Evolutionary conservation across 2,888 invertebrate genomes (phyloP).

Genomic region (Yponomeuta plumbellus): DNA sequence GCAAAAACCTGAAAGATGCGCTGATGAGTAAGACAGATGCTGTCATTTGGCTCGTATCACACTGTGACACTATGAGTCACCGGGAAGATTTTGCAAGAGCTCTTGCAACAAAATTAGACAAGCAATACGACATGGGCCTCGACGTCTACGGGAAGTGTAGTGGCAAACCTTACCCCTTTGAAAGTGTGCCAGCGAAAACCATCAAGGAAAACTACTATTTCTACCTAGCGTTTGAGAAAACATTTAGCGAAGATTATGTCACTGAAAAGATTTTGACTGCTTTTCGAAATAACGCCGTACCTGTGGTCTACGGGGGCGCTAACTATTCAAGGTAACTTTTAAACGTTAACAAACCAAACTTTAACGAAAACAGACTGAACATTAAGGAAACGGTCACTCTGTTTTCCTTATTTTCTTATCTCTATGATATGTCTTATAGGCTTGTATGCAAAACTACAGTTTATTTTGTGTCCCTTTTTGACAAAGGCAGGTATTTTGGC

Average conservation of each 20-base stretch:
- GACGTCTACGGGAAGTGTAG: constrained; percentile 41
- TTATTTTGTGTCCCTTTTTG: background rate
- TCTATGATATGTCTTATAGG: background rate
- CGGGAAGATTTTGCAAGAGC: constrained; percentile 29
- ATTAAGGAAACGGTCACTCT: background rate
- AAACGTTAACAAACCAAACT: too few species aligned
- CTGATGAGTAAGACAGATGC: constrained; percentile 35
- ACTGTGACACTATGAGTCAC: constrained; percentile 33
- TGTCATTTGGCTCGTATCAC: constrained; percentile 44
- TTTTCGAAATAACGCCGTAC: constrained; percentile 74
- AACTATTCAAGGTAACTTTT: constrained; percentile 62
- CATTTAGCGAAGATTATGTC: constrained; percentile 43
- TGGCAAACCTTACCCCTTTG: constrained; percentile 26
- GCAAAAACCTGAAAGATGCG: constrained; percentile 29
- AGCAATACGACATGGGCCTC: constrained; percentile 31
- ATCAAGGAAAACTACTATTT: constrained; percentile 40
- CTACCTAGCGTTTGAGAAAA: constrained; percentile 49
- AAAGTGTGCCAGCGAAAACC: too few species aligned
- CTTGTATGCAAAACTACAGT: background rate
- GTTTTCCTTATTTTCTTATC: background rate
- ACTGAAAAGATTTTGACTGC: constrained; percentile 48
- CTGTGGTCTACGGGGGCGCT: constrained; percentile 79
- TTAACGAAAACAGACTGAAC: too few species aligned
- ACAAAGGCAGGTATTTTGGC: background rate
- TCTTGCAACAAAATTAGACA: constrained; percentile 28